Evolutionary conservation across 2,113 vertebrate species (phyloP), one percentile per base, ranked within the genome.

Genomic region (Pampusana beccarii): DNA sequence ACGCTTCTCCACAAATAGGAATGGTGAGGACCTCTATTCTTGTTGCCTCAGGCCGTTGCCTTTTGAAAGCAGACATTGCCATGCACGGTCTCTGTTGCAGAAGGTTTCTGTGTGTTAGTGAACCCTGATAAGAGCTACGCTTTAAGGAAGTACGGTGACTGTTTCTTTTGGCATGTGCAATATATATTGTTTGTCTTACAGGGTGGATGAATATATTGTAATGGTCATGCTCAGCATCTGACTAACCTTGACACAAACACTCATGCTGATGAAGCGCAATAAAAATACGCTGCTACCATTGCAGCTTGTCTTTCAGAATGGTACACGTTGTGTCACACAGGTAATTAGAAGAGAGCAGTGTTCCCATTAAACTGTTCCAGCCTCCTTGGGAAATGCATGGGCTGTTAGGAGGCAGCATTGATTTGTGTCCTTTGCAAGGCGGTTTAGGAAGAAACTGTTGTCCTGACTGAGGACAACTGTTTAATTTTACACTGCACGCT

Each of bases 191-290:
- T 83, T 31, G 5, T 46, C 46, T 86, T 48, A 10, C 71, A 51
- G 60, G 31, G 24, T 54, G 60, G 64, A 10, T 65, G 74, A 50
- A 57, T 42, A 29, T 29, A 4, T 40, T 92, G 40, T 28, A 44
- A 16, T 72, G 70, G 62, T 67, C 13, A 4, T 23, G 70, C 67
- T 96, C 80, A 88, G 86, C 87, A 70, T 42, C 77, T 72, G 14
- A 7, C 70, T 96, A 61, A 93, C 92, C 95, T 95, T 97, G 95
- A 28, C 80, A 56, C 31, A 69, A 77, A n/a, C 73, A 23, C 24
- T 6, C 24, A 20, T 91, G 95, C 96, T 96, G 96, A 94, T 57
- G 57, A 75, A 87, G 91, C 88, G 54, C 84, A 75, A 46, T 61
- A 69, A 83, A 86, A 94, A 69, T 44, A 28, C 31, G 6, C 69